phyloP scores from a whole-genome alignment of 1,140 invertebrate species.

The Leptoteleia sp. region DNA sequence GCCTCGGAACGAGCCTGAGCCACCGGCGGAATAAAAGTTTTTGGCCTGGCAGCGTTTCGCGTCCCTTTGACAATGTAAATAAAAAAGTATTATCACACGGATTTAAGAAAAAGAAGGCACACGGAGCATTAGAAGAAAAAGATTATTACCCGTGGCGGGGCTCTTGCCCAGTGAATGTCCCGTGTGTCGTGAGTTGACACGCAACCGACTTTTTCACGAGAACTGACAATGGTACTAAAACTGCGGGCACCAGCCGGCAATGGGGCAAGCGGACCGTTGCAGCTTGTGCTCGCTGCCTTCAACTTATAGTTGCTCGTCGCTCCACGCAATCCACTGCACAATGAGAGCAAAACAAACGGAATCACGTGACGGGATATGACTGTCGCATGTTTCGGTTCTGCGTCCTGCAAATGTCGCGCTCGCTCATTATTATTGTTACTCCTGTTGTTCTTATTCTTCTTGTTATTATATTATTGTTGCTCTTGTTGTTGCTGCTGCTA shows the following conservation, averaged over 20 bases:
- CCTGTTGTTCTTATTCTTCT: too few relatives aligned
- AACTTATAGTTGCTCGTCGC: constrained; percentile 63
- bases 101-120: constrained; percentile 46
- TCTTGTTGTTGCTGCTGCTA: too few relatives aligned
- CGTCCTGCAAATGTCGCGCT: too few relatives aligned
- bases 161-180: constrained; percentile 54
- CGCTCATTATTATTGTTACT: too few relatives aligned
- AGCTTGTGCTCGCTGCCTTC: constrained; percentile 61
- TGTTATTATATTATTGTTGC: too few relatives aligned
- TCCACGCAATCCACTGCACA: constrained; percentile 65
- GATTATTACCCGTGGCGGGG: constrained; percentile 71
- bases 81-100: constrained; percentile 44
- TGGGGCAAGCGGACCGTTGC: constrained; percentile 65
- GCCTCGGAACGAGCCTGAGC: constrained; percentile 1
- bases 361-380: constrained; percentile 69
- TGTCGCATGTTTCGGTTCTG: constrained; percentile 67
- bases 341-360: constrained; percentile 68
- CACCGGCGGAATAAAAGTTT: constrained; percentile 14
- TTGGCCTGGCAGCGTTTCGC: constrained; percentile 10
- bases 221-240: constrained; percentile 70
- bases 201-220: constrained; percentile 75
- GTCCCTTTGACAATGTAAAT: constrained; percentile 28
- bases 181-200: constrained; percentile 71
- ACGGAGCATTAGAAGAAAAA: constrained; percentile 66
- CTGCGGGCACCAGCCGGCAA: constrained; percentile 72